Evolutionary conservation across 2,797 vertebrate genomes (phyloP).

Genomic region (Chiloscyllium punctatum): DNA sequence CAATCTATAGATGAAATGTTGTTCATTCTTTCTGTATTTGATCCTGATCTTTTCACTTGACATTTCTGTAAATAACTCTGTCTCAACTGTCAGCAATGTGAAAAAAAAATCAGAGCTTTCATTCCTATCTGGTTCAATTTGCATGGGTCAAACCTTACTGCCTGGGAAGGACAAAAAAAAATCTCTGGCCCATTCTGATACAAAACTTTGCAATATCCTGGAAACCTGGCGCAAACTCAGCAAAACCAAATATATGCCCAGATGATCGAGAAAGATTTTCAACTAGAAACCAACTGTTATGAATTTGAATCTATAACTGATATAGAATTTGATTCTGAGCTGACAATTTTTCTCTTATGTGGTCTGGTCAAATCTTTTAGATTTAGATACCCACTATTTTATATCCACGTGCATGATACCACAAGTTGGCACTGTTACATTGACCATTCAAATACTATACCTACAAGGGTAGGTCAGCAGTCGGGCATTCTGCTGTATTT

Average conservation of each 20-base stretch:
- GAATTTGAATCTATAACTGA: background rate
- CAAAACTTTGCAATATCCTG: background rate
- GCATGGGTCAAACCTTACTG: background rate
- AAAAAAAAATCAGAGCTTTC: background rate
- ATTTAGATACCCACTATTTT: too few relatives aligned
- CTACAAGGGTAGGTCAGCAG: too few relatives aligned
- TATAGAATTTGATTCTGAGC: background rate
- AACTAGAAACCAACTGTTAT: background rate
- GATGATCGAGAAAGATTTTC: background rate
- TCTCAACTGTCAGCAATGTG: background rate
- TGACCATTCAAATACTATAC: too few relatives aligned
- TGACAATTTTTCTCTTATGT: background rate
- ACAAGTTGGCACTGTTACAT: background rate
- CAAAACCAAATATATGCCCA: background rate
- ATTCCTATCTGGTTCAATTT: background rate
- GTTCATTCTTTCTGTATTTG: constrained; percentile 3
- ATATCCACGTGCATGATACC: background rate
- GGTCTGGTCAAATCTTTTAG: background rate
- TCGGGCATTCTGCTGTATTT: too few relatives aligned
- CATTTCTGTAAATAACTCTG: background rate
- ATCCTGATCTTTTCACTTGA: background rate
- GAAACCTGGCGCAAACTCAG: background rate
- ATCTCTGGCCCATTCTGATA: background rate
- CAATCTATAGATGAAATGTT: background rate
- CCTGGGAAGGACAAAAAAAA: background rate